Conservation (phyloP, 2,797 vertebrate species). For the Tangara arthus region DNA sequence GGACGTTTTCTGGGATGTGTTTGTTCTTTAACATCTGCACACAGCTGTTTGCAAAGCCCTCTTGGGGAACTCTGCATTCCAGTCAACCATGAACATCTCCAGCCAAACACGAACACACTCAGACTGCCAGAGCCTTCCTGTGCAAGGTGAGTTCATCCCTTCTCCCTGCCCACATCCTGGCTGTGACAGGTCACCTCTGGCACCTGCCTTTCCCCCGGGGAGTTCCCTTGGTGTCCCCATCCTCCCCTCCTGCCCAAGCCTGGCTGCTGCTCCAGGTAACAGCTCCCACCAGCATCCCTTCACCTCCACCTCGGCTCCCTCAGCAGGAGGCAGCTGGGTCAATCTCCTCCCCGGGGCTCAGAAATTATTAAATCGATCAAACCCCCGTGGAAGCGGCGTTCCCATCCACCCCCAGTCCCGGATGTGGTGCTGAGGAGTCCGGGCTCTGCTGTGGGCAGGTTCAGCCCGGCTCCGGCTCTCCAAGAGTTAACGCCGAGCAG, state of each 20-base stretch:
- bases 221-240: not conserved
- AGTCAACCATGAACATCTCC: not conserved
- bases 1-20: not conserved
- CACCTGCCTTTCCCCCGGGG: not conserved
- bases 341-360: fast-evolving
- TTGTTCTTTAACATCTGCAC: not conserved
- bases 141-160: not conserved
- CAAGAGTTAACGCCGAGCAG: conserved; percentile 14
- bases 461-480: not conserved
- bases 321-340: not conserved
- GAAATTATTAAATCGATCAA: fast-evolving
- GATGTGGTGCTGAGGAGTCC: fast-evolving
- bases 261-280: not conserved
- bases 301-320: not conserved
- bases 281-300: not conserved
- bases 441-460: fast-evolving
- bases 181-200: not conserved
- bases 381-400: fast-evolving
- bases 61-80: fast-evolving
- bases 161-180: not conserved
- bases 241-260: not conserved
- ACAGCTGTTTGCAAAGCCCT: not conserved
- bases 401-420: fast-evolving
- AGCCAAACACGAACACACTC: not conserved
- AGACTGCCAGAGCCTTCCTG: not conserved